Base-by-base conservation (phyloP, 2,797 vertebrate genomes). In the Spondyliosoma cantharus region DNA sequence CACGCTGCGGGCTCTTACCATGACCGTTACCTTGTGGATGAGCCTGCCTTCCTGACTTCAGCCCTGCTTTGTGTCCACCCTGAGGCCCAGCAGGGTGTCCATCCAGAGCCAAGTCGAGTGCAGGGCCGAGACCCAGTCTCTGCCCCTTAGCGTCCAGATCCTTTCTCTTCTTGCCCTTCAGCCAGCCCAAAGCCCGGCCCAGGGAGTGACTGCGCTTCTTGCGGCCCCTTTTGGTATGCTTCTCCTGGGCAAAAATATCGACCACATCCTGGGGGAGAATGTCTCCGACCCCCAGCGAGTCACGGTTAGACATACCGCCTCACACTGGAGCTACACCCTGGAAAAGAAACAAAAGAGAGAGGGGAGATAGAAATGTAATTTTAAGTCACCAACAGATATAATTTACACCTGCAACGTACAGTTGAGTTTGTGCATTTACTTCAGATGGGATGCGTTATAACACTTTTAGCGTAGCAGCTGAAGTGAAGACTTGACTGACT, bases 181-280 rank as follows among this genome's bases (percentile, higher is more conserved):
- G 86, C 97, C 97, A 98, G 90, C 93, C 95, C 83, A 98, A 88
- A n/a, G 97, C 97, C 37, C 96, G 90, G 29, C 96, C 93, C 58
- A 98, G 83, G 27, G 96, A 94, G 58, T 88, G 93, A 2, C 90
- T 90, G 62, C 96, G 95, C 85, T 94, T 94, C 93, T 95, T 96
- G 25, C 87, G 86, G 43, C 91, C 83, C 65, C 77, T 88, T 68
- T 86, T 94, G 71, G 62, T 27, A 59, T 93, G 90, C 64, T 91
- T 94, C 57, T 95, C 94, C 58, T 94, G 91, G 75, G 92, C 87
- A 71, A 96, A 94, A 42, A 96, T 90, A 62, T 95, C 88, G 49
- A 94, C 93, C 81, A 95, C 86, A 58, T 96, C 95, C 81, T 89
- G 91, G 84, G 95, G 95, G 66, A 96, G 84, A 81, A 96, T 86